A percentile compares a stretch with the other conserved stretches of the same genome.
Conservation (phyloP, 1,140 invertebrate genomes). For the Metaphire vulgaris region DNA sequence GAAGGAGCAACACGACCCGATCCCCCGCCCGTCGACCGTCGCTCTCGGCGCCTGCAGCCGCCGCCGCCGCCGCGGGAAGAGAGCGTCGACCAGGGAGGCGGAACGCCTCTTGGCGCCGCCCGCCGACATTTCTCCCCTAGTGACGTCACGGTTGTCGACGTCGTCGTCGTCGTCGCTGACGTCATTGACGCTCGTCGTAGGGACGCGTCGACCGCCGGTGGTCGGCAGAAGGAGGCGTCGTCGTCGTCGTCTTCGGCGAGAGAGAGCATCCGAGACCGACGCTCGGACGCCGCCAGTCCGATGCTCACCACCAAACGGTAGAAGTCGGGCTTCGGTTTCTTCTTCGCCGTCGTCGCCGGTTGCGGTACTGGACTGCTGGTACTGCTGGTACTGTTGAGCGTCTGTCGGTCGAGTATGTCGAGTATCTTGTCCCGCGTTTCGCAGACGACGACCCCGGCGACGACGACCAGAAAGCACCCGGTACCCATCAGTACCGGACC, state of each 20-base stretch:
- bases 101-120: no score
- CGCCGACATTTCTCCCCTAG: no score
- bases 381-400: no score
- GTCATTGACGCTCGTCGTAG: not conserved
- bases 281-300: not conserved
- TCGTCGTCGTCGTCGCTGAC: not conserved
- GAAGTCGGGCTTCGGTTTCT: not conserved
- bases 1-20: no score
- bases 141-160: no score
- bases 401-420: slow-evolving; percentile 6
- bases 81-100: not conserved
- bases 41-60: no score
- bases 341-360: no score
- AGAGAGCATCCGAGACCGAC: not conserved
- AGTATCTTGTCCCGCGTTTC: slow-evolving; percentile 18
- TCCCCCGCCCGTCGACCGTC: no score
- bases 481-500: slow-evolving; percentile 26
- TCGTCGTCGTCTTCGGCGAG: not conserved
- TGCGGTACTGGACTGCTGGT: not conserved
- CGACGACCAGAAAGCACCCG: slow-evolving; percentile 22
- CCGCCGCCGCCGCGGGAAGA: no score
- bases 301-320: not conserved
- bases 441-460: slow-evolving; percentile 24
- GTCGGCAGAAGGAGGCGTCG: not conserved
- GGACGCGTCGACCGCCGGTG: not conserved